Evolutionary conservation across 2,888 invertebrate genomes (phyloP).

Genomic region (Athalia circularis): DNA sequence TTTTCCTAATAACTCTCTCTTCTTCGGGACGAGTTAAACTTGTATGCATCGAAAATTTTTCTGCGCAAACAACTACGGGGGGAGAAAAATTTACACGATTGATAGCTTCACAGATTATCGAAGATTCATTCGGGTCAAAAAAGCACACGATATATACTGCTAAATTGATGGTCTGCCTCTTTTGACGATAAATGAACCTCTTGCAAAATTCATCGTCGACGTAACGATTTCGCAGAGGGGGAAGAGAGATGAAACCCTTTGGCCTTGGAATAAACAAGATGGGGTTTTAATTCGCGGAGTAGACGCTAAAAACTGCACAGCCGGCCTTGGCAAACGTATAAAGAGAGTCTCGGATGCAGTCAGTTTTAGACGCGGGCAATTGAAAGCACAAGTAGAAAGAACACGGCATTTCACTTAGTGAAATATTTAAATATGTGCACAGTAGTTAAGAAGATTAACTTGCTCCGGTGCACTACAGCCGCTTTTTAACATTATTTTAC

Average conservation of each 20-base stretch:
- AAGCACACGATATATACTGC: too few species aligned
- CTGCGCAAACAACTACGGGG: too few species aligned
- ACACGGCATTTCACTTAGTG: slow-evolving; percentile 66
- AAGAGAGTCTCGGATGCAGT: not conserved
- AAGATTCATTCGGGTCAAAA: too few species aligned
- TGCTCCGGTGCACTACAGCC: not conserved
- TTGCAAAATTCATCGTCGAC: too few species aligned
- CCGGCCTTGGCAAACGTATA: not conserved
- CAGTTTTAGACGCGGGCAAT: slow-evolving; percentile 2
- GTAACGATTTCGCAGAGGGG: too few species aligned
- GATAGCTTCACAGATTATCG: too few species aligned
- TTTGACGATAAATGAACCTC: too few species aligned
- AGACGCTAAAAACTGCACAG: not conserved
- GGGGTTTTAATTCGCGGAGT: not conserved
- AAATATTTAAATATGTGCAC: slow-evolving; percentile 64
- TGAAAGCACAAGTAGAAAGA: slow-evolving; percentile 42
- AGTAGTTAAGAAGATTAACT: slow-evolving; percentile 46
- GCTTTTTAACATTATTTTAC: slow-evolving; percentile 4
- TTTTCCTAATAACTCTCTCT: too few species aligned
- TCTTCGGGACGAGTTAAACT: too few species aligned
- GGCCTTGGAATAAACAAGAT: not conserved
- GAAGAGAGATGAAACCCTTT: not conserved
- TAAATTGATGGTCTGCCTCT: too few species aligned
- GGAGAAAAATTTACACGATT: too few species aligned
- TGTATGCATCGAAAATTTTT: too few species aligned